Evolutionary conservation across 2,797 vertebrate genomes (phyloP).

Genomic region (Lacerta agilis): DNA sequence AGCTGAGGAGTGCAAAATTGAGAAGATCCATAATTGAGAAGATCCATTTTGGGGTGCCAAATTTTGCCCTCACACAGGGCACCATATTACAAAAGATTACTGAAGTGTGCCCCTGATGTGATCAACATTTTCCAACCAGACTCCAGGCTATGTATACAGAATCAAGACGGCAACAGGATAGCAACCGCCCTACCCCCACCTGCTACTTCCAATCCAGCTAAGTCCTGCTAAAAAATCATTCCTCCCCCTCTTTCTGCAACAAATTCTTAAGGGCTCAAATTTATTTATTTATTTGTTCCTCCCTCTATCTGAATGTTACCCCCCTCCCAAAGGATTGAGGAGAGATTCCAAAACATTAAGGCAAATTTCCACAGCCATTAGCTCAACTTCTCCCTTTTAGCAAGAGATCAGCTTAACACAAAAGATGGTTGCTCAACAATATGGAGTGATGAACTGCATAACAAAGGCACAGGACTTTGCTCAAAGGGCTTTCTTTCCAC

Average conservation of each 20-base stretch:
- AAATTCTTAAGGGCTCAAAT: not conserved
- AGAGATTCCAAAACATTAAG: not conserved
- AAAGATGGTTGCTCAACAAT: not conserved
- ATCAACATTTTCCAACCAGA: not conserved
- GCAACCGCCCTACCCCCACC: not conserved
- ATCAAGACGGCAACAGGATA: not conserved
- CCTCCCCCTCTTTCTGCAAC: not conserved
- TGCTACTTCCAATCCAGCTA: too few relatives aligned
- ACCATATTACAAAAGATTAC: too few relatives aligned
- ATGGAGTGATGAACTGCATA: not conserved
- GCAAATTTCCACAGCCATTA: too few relatives aligned
- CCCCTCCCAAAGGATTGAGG: not conserved
- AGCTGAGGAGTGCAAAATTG: too few relatives aligned
- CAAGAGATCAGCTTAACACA: not conserved
- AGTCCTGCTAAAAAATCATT: not conserved
- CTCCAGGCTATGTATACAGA: not conserved
- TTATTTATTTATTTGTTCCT: not conserved
- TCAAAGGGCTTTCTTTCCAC: not conserved
- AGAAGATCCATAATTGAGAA: too few relatives aligned
- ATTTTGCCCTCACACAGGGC: too few relatives aligned
- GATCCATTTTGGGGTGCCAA: too few relatives aligned
- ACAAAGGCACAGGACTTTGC: not conserved
- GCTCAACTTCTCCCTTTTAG: not conserved
- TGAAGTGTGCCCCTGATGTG: too few relatives aligned
- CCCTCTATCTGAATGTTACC: not conserved